Evolutionary conservation across 2,888 invertebrate species (phyloP), one percentile per base, ranked within the genome.

Genomic region (Oxyscelio sp.): DNA sequence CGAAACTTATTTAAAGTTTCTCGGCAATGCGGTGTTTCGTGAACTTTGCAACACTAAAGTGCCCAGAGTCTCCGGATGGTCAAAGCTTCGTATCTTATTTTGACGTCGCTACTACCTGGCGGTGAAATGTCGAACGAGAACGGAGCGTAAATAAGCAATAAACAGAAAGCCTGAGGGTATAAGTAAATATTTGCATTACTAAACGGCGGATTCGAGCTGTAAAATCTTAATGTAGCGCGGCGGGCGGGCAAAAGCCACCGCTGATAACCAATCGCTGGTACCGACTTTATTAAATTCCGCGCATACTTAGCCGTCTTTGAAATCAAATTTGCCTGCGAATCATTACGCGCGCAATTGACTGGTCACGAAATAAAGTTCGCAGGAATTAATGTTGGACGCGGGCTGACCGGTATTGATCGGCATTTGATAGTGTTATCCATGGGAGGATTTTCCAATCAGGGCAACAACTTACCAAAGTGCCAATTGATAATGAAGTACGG

Each of bases 401-500:
- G 15, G 1, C 27, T 31, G 21, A 19, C 8, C 15, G 50, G 24
- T 61, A 78, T 68, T n/a, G 77, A 68, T 48, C 9, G 13, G 2
- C 24, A 22, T 11, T 54, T 54, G 54, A 68, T 43, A 24, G 19
- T 11, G 13, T n/a, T n/a, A n/a, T n/a, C n/a, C n/a, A n/a, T n/a
- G n/a, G n/a, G n/a, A n/a, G n/a, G n/a, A n/a, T n/a, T n/a, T n/a
- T n/a, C n/a, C 15, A 61, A 43, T 73, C 52, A 31, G 2, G 9
- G 48, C 38, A 50, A 80, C 34, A 38, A 95, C 96, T 95, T 94
- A 98, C 98, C 96, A 96, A 61, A 98, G 94, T 24, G 98, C 97
- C 92, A 96, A 96, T 90, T 96, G 96, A 94, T 98, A 98, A 94
- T 98, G 97, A 88, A 96, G 95, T 87, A 97, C 96, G 21, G 98